Percentiles rank a stretch among this genome's conserved stretches.
Evolutionary conservation across 2,113 vertebrate species (phyloP).

Genomic region (Acanthisitta chloris): DNA sequence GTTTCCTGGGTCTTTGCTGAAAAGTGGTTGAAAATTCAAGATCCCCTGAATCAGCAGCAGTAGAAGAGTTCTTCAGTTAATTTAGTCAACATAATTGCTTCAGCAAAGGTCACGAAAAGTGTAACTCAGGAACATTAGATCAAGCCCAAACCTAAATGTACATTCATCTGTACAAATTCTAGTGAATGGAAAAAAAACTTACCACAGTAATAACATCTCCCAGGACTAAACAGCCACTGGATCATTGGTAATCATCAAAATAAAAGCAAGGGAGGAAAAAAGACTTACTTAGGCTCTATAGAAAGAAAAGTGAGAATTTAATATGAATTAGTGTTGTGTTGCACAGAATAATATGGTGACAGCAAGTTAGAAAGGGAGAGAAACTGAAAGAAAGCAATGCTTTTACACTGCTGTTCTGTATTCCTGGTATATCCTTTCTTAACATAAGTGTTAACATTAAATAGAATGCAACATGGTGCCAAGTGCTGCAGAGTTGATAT

Average conservation of each 20-base stretch:
- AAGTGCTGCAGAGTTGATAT: constrained; percentile 39
- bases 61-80: background rate
- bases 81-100: background rate
- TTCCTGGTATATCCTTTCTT: constrained; percentile 13
- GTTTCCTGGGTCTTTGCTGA: background rate
- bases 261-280: background rate
- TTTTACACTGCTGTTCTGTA: constrained; percentile 11
- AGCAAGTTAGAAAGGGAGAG: background rate
- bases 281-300: background rate
- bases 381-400: background rate
- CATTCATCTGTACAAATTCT: background rate
- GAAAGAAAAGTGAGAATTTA: background rate
- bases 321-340: background rate
- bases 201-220: background rate
- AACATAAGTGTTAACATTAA: constrained; percentile 47
- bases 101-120: background rate
- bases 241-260: background rate
- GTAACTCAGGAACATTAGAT: background rate
- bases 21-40: background rate
- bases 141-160: background rate
- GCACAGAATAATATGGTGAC: background rate
- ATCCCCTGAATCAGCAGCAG: background rate
- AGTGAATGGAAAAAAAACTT: background rate
- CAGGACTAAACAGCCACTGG: background rate
- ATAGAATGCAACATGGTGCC: constrained; percentile 8